These are phyloP conservation scores for Mormyrus proboscirostris DNA, from an alignment of 2,797 vertebrate genomes.

Conservation along the genomic window DNA sequence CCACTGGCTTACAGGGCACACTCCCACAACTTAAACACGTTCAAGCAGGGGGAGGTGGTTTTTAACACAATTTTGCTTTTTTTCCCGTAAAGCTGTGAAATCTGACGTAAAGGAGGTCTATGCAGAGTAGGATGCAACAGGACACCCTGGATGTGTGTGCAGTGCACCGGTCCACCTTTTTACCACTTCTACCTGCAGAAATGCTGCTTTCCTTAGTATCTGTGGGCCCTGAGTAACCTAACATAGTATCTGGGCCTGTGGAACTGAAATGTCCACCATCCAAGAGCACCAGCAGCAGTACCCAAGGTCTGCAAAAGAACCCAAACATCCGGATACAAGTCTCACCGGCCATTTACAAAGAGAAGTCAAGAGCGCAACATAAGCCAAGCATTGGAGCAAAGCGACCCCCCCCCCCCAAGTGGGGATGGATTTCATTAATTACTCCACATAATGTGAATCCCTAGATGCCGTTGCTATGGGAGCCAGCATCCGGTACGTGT, in stretches of 20 bases:
- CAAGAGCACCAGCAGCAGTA: background rate
- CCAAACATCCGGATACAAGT: background rate
- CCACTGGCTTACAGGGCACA: too few species aligned
- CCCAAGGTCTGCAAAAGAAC: background rate
- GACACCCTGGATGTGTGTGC: background rate
- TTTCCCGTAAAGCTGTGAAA: background rate
- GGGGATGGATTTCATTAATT: background rate
- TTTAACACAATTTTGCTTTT: background rate
- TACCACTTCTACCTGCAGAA: background rate
- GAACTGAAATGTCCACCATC: background rate
- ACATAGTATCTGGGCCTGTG: background rate
- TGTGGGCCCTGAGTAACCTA: background rate
- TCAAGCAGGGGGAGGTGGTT: background rate
- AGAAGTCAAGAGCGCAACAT: background rate
- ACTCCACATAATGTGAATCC: background rate
- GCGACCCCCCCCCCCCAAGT: background rate
- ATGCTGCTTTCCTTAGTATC: background rate
- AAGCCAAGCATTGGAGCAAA: background rate
- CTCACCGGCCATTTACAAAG: background rate
- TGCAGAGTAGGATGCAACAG: background rate
- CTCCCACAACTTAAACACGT: background rate
- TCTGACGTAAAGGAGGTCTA: background rate
- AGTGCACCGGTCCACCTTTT: background rate
- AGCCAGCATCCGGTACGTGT: background rate
- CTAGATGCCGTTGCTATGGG: conserved; percentile 2